These are phyloP conservation scores for Scotopteryx bipunctaria DNA, from an alignment of 2,888 invertebrate genomes.

Conservation along the genomic window DNA sequence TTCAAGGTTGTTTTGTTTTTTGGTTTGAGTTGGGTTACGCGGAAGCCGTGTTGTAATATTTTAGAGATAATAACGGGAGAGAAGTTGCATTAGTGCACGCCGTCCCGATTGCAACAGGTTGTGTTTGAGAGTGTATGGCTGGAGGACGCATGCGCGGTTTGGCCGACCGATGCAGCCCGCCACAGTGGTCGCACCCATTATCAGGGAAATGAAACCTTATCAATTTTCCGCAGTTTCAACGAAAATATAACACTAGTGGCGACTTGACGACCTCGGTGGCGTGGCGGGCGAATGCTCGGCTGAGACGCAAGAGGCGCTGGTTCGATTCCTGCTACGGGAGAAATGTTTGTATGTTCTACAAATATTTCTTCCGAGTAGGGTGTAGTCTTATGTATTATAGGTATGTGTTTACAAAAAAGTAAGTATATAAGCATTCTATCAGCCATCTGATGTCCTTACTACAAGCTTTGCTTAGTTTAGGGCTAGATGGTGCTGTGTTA, in stretches of 20 bases:
- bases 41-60: conserved; percentile 48
- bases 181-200: conserved; percentile 58
- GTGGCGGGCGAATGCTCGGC: no score
- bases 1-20: conserved; percentile 29
- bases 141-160: conserved; percentile 64
- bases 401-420: no score
- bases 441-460: no score
- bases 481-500: no score
- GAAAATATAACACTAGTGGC: not conserved
- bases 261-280: no score
- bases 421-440: no score
- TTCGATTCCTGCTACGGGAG: no score
- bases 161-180: conserved; percentile 58
- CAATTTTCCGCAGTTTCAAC: conserved; percentile 10
- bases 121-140: conserved; percentile 65
- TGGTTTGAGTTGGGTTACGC: conserved; percentile 28
- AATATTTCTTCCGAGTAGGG: no score
- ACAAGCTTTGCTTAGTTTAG: no score
- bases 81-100: conserved; percentile 79
- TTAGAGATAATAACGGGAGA: conserved; percentile 62
- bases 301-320: no score
- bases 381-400: no score
- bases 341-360: no score
- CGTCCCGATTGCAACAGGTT: conserved; percentile 80
- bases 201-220: conserved; percentile 30